Evolutionary conservation across 2,888 invertebrate species (phyloP).

Genomic region (Cryptocheilus praepositus): DNA sequence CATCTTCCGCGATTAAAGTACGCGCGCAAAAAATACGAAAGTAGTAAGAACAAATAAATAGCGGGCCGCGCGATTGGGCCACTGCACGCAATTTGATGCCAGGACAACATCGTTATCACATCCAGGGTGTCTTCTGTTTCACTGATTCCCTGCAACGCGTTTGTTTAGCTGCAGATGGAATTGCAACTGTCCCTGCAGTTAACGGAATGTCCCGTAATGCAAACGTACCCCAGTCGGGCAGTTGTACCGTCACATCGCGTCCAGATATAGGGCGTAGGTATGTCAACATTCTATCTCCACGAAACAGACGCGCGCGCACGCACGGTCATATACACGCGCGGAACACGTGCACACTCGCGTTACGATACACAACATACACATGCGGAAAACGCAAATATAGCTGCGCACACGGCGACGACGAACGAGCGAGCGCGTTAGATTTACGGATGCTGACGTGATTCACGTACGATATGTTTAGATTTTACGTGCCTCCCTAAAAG

Average conservation of each 20-base stretch:
- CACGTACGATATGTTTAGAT: conserved; percentile 25
- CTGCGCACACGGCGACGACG: not conserved
- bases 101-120: too few relatives aligned
- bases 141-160: conserved; percentile 18
- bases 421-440: conserved; percentile 12
- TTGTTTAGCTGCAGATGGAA: conserved; percentile 33
- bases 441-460: not conserved
- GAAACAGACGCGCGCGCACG: too few relatives aligned
- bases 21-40: too few relatives aligned
- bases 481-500: conserved; percentile 36
- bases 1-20: too few relatives aligned
- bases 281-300: too few relatives aligned
- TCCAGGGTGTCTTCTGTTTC: not conserved
- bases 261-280: conserved; percentile 10
- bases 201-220: conserved; percentile 37
- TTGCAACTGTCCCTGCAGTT: conserved; percentile 32
- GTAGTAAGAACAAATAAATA: too few relatives aligned
- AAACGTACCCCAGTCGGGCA: conserved; percentile 31
- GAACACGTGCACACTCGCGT: not conserved
- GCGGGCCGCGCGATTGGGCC: too few relatives aligned
- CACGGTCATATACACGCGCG: not conserved
- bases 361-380: too few relatives aligned
- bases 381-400: conserved; percentile 8
- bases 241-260: conserved; percentile 9
- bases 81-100: too few relatives aligned